Conservation (phyloP, 2,113 vertebrate genomes). For the Aphelocoma coerulescens region DNA sequence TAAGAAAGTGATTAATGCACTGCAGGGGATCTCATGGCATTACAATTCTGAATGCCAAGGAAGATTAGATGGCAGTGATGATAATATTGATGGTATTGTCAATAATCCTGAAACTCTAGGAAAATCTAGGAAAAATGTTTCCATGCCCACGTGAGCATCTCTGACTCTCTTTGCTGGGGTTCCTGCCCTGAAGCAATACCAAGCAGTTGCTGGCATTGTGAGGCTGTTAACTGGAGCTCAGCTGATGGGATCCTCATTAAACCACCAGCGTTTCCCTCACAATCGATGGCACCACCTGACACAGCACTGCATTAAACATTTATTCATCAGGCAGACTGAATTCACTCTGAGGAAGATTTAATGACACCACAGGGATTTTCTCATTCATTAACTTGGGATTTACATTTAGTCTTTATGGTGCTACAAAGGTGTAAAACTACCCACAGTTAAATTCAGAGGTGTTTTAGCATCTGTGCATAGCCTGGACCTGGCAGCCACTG, state of each 20-base stretch:
- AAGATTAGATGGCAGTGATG: not conserved
- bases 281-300: conserved; percentile 7
- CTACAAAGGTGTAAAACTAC: not conserved
- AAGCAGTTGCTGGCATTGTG: not conserved
- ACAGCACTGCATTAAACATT: conserved; percentile 21
- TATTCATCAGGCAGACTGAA: not conserved
- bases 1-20: not conserved
- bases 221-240: not conserved
- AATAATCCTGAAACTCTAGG: not conserved
- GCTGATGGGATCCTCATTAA: not conserved
- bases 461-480: not conserved
- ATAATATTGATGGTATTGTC: not conserved
- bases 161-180: not conserved
- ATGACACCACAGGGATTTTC: conserved; percentile 14
- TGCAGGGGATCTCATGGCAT: not conserved
- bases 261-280: not conserved
- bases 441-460: not conserved
- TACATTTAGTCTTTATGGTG: not conserved
- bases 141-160: not conserved
- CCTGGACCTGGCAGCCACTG: not conserved
- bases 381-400: conserved; percentile 39
- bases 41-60: not conserved
- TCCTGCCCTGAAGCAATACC: not conserved
- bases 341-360: not conserved
- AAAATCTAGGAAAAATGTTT: not conserved